Conservation (phyloP, 2,113 vertebrate genomes). For the Oryzias javanicus region DNA sequence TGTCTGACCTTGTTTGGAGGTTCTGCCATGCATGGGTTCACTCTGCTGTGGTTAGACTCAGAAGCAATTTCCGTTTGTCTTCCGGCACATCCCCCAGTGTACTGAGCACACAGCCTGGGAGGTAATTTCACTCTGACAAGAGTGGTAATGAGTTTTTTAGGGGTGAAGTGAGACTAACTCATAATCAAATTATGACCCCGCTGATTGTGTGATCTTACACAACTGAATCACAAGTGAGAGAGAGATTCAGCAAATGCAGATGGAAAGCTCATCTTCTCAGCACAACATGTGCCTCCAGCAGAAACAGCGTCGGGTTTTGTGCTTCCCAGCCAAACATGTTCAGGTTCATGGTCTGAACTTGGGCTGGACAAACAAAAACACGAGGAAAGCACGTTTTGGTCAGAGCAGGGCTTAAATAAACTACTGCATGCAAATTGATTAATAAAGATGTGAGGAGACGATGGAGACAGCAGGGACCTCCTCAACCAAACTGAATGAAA, state of each 20-base stretch:
- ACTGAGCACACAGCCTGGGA: constrained; percentile 9
- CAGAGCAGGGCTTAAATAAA: too few species aligned
- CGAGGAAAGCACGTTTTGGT: constrained; percentile 2
- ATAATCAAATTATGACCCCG: constrained; percentile 34
- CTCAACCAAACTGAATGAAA: too few species aligned
- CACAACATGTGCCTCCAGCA: background rate
- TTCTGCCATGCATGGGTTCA: constrained; percentile 24
- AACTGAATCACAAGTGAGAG: constrained; percentile 9
- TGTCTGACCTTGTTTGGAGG: constrained; percentile 33
- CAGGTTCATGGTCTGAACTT: background rate
- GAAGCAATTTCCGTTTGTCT: constrained; percentile 54
- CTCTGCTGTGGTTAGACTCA: constrained; percentile 23
- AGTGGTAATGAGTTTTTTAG: constrained; percentile 28
- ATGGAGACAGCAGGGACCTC: too few species aligned
- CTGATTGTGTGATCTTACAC: constrained; percentile 3
- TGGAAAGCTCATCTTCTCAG: constrained; percentile 1
- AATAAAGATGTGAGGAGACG: too few species aligned
- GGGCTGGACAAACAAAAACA: constrained; percentile 11
- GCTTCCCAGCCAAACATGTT: background rate
- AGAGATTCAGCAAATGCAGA: background rate
- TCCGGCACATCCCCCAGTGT: constrained; percentile 23
- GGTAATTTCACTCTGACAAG: constrained; percentile 31
- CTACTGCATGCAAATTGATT: too few species aligned
- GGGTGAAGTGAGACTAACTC: constrained; percentile 21
- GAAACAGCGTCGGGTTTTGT: background rate